Evolutionary conservation across 1,140 invertebrate species (phyloP).

Genomic region (Chionoecetes opilio): DNA sequence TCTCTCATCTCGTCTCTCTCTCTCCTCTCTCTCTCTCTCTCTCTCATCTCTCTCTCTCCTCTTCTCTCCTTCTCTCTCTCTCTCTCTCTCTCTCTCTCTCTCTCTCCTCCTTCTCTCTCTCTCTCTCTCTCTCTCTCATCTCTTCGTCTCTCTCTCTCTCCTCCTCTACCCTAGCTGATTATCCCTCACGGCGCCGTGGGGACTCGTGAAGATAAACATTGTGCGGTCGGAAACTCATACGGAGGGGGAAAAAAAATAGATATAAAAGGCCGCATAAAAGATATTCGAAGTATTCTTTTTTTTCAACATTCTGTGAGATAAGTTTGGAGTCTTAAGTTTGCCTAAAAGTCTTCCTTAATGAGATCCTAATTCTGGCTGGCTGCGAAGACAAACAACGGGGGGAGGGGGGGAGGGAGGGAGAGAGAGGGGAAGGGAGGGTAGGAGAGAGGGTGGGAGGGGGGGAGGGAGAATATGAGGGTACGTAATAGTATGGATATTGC

Average conservation of each 20-base stretch:
- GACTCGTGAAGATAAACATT: background rate
- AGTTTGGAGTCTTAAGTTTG: slow-evolving; percentile 29
- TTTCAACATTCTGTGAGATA: background rate
- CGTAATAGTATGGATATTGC: no score
- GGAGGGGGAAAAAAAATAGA: background rate
- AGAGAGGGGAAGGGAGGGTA: background rate
- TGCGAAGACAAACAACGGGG: background rate
- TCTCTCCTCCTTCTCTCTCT: background rate
- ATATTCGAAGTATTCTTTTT: background rate
- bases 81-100: no score
- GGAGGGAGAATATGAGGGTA: no score
- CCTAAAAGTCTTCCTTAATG: slow-evolving; percentile 5
- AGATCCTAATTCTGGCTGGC: slow-evolving; percentile 2
- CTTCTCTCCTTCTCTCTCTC: no score
- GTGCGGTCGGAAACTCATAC: background rate
- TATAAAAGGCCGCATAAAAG: background rate
- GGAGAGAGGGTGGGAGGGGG: no score
- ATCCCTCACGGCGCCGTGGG: background rate
- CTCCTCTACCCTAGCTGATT: background rate
- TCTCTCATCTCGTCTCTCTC: no score
- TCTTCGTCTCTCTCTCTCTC: background rate
- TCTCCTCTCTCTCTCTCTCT: no score
- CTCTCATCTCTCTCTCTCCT: no score
- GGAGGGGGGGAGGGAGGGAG: background rate
- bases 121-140: background rate